These are phyloP conservation scores for Acestrorhynchus altus DNA, from an alignment of 2,797 vertebrate genomes.

Conservation along the genomic window DNA sequence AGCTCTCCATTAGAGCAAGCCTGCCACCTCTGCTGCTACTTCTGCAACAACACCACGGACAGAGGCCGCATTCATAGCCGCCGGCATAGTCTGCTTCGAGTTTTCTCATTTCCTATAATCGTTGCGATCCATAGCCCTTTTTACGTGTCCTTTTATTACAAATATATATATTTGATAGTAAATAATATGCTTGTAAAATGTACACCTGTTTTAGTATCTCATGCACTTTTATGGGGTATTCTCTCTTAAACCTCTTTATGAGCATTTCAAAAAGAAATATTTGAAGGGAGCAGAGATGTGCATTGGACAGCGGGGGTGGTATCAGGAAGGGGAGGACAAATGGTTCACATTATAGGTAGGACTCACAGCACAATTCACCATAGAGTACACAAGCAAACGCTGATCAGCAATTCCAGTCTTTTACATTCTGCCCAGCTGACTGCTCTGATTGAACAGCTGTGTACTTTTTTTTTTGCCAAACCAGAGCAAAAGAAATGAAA, in stretches of 20 bases:
- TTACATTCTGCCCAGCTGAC: constrained; percentile 46
- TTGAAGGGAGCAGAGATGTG: constrained; percentile 7
- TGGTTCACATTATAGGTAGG: constrained; percentile 40
- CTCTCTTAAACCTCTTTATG: constrained; percentile 61
- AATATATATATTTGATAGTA: constrained; percentile 61
- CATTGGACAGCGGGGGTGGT: constrained; percentile 1
- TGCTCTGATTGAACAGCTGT: constrained; percentile 41
- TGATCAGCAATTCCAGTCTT: constrained; percentile 42
- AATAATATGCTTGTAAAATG: constrained; percentile 56
- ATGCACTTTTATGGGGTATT: constrained; percentile 61
- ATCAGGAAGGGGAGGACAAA: constrained; percentile 4
- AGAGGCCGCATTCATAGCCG: constrained; percentile 47
- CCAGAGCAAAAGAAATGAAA: constrained; percentile 40
- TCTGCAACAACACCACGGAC: constrained; percentile 40
- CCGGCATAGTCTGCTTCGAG: neutral
- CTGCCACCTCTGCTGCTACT: constrained; percentile 39
- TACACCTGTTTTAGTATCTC: constrained; percentile 54
- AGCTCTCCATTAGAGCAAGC: constrained; percentile 50
- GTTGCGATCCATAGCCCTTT: constrained; percentile 34
- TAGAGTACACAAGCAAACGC: constrained; percentile 44
- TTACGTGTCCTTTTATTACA: constrained; percentile 60
- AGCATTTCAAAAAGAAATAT: constrained; percentile 42
- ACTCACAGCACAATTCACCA: constrained; percentile 10
- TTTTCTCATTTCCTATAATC: constrained; percentile 44
- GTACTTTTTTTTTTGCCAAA: constrained; percentile 38